Percentiles rank a stretch among this genome's conserved stretches.
Evolutionary conservation across 2,113 vertebrate genomes (phyloP).

Genomic region (Notarius lentiginosus): DNA sequence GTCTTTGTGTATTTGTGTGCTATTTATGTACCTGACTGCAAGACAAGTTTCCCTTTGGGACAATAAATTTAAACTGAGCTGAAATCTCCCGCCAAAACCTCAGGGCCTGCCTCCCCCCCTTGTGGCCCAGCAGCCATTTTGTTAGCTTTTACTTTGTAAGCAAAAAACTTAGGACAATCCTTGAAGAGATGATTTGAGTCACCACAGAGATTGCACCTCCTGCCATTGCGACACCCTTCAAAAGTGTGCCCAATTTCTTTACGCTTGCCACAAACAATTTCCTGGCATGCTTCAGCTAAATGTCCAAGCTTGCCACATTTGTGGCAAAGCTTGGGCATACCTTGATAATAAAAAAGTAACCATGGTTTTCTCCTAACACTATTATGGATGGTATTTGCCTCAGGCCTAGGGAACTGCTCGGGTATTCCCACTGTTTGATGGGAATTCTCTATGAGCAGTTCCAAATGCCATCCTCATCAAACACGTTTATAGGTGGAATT

Average conservation of each 20-base stretch:
- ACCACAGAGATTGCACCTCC: constrained; percentile 31
- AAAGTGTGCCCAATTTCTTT: constrained; percentile 15
- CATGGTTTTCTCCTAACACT: constrained; percentile 28
- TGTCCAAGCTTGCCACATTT: constrained; percentile 32
- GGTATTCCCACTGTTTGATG: constrained; percentile 19
- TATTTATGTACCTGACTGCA: too few relatives aligned
- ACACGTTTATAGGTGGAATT: background rate
- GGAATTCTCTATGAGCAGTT: constrained; percentile 7
- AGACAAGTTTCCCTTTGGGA: too few relatives aligned
- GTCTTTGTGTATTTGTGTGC: too few relatives aligned
- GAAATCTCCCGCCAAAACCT: constrained; percentile 3
- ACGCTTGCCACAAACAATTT: constrained; percentile 10
- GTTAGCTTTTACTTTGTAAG: constrained; percentile 20
- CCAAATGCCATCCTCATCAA: constrained; percentile 29
- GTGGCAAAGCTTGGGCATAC: constrained; percentile 15
- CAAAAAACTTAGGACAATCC: constrained; percentile 42
- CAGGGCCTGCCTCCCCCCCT: background rate
- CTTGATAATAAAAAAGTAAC: constrained; percentile 20
- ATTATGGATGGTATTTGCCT: constrained; percentile 7
- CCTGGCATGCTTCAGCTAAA: background rate
- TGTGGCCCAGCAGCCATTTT: constrained; percentile 13
- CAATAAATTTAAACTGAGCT: too few relatives aligned
- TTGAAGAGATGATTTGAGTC: background rate
- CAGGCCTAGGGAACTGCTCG: constrained; percentile 7
- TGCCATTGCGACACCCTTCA: constrained; percentile 32